phyloP scores from a whole-genome alignment of 2,797 vertebrate genomes.

The Catostomus latipinnis region DNA sequence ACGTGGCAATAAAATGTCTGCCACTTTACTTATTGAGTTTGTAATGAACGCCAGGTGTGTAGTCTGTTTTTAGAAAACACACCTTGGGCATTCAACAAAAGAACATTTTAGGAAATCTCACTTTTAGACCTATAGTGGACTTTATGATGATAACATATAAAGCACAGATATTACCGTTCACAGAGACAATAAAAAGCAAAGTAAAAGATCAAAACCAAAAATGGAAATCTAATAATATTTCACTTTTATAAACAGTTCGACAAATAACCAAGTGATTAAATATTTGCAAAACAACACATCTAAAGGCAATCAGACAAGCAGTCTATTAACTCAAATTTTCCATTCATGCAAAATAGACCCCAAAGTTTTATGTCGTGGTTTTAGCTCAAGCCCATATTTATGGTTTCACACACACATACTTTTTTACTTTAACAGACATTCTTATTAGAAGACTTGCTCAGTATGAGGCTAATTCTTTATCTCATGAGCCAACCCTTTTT shows the following conservation, averaged over 20 bases:
- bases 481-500: constrained; percentile 46
- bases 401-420: constrained; percentile 65
- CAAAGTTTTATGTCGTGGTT: constrained; percentile 46
- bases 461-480: constrained; percentile 49
- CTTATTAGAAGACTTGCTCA: constrained; percentile 45
- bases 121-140: constrained; percentile 52
- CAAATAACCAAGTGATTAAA: constrained; percentile 58
- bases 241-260: constrained; percentile 19
- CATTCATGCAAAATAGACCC: constrained; percentile 56
- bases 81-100: constrained; percentile 41
- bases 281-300: constrained; percentile 55
- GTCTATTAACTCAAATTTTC: constrained; percentile 68
- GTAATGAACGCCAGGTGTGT: constrained; percentile 80
- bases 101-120: constrained; percentile 48
- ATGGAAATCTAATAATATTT: not conserved
- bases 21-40: constrained; percentile 82
- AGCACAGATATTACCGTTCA: constrained; percentile 7
- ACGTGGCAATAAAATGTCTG: constrained; percentile 81
- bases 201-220: constrained; percentile 4
- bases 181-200: constrained; percentile 28
- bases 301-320: constrained; percentile 47
- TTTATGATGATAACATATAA: constrained; percentile 34
- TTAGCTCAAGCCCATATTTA: constrained; percentile 64
- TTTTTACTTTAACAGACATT: constrained; percentile 62
- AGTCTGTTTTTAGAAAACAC: constrained; percentile 57